These are phyloP conservation scores for Apteryx mantelli DNA, from an alignment of 2,113 vertebrate species.

Conservation along the genomic window DNA sequence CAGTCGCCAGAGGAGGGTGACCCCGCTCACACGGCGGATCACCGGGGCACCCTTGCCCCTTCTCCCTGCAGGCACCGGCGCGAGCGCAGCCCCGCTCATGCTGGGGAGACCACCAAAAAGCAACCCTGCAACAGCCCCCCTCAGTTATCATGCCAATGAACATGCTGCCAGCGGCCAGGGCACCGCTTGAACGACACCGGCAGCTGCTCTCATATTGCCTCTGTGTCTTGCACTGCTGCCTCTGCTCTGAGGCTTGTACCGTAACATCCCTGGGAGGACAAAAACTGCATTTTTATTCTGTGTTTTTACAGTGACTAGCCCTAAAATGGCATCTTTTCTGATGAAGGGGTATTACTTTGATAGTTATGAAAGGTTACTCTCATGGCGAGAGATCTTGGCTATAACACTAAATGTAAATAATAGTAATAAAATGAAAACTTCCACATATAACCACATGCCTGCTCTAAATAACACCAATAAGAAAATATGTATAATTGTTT, in stretches of 20 bases:
- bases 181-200: neutral
- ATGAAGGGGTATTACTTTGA: neutral
- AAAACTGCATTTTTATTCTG: neutral
- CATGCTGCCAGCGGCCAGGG: accelerated
- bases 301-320: accelerated
- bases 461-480: neutral
- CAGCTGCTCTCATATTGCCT: neutral
- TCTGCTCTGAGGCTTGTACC: neutral
- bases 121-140: accelerated
- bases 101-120: neutral
- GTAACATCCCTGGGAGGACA: neutral
- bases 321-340: accelerated
- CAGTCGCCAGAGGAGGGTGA: neutral
- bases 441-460: neutral
- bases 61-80: accelerated
- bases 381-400: neutral
- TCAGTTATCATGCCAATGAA: accelerated
- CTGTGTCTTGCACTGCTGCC: accelerated
- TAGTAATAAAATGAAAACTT: neutral
- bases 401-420: neutral
- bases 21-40: neutral
- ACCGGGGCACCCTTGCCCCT: accelerated
- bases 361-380: neutral
- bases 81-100: neutral
- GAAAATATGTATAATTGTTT: neutral